Evolutionary conservation across 2,113 vertebrate species (phyloP).

Genomic region (Crocuta crocuta): DNA sequence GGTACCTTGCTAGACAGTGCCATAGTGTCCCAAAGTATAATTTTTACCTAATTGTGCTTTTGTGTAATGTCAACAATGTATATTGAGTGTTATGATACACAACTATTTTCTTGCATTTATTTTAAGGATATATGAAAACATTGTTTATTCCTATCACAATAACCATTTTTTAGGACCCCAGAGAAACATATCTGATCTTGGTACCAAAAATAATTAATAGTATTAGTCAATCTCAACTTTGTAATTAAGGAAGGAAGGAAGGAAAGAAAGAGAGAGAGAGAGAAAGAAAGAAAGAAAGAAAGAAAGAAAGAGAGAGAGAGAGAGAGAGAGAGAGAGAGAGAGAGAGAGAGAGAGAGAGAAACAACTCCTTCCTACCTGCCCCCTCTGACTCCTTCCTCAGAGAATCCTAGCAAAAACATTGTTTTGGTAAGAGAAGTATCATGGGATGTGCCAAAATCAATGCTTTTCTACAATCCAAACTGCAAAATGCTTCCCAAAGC

Average conservation of each 20-base stretch:
- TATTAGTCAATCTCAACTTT: slow-evolving; percentile 16
- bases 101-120: background rate
- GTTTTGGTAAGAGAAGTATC: background rate
- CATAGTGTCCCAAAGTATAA: background rate
- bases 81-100: background rate
- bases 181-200: background rate
- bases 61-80: background rate
- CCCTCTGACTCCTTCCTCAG: background rate
- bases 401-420: background rate
- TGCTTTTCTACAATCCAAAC: background rate
- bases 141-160: background rate
- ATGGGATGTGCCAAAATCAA: background rate
- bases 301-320: background rate
- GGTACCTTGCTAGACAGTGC: slow-evolving; percentile 2
- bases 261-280: background rate
- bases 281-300: background rate
- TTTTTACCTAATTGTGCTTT: slow-evolving; percentile 34
- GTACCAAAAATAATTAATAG: slow-evolving; percentile 13
- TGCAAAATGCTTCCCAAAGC: slow-evolving; percentile 23
- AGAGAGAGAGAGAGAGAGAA: background rate
- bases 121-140: slow-evolving; percentile 23
- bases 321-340: background rate
- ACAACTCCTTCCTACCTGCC: background rate
- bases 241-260: background rate
- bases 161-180: slow-evolving; percentile 24